phyloP scores from a whole-genome alignment of 2,113 vertebrate genomes.

The Labeo rohita region DNA sequence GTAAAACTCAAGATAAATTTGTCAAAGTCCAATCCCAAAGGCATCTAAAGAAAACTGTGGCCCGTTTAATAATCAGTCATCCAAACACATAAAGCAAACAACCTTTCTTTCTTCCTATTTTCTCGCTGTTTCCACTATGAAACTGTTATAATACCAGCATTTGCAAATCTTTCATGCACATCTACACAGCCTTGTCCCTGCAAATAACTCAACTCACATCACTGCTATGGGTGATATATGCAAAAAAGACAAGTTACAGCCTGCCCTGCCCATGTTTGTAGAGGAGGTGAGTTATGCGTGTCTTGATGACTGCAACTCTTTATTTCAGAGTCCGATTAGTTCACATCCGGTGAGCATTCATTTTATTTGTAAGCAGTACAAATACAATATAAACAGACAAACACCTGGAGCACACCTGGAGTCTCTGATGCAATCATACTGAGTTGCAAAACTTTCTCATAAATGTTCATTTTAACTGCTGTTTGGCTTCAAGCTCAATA shows the following conservation, averaged over 20 bases:
- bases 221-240: background rate
- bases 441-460: background rate
- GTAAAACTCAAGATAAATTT: background rate
- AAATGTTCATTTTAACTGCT: background rate
- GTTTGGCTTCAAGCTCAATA: background rate
- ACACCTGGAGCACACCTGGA: background rate
- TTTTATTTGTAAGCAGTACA: background rate
- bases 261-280: slow-evolving; percentile 18
- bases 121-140: background rate
- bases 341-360: slow-evolving; percentile 16
- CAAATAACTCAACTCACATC: background rate
- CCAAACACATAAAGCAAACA: background rate
- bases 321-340: background rate
- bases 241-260: slow-evolving; percentile 7
- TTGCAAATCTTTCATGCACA: background rate
- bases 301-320: background rate
- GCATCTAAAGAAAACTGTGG: background rate
- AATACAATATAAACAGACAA: slow-evolving; percentile 5
- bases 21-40: slow-evolving; percentile 1
- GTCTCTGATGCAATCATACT: background rate
- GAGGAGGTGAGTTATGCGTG: background rate
- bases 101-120: background rate
- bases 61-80: background rate
- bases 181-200: background rate
- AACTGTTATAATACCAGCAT: background rate